Conservation (phyloP, 2,888 invertebrate genomes). For the Acheta domesticus region DNA sequence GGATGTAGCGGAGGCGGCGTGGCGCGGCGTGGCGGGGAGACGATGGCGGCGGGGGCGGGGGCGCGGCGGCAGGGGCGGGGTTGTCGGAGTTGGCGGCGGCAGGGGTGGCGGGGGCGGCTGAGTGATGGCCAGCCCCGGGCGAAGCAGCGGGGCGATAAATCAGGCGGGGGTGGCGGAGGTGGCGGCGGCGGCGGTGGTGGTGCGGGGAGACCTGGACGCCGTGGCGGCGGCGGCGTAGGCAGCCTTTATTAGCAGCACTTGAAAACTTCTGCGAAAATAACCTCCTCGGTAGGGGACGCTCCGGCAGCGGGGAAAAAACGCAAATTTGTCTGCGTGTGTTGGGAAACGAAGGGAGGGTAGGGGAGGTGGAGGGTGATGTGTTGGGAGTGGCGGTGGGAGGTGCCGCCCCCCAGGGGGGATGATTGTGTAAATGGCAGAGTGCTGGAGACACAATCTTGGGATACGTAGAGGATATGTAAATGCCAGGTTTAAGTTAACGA, state of each 20-base stretch:
- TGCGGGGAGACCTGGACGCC: neutral
- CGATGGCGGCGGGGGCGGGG: neutral
- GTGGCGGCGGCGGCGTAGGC: neutral
- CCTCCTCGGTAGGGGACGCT: neutral
- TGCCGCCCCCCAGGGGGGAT: no score
- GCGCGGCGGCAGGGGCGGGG: neutral
- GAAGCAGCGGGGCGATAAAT: conserved; percentile 33
- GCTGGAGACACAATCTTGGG: no score
- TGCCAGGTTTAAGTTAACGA: no score
- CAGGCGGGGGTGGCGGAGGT: conserved; percentile 25
- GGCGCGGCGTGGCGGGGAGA: neutral
- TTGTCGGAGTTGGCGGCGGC: neutral
- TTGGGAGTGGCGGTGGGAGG: neutral
- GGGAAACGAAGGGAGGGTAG: neutral
- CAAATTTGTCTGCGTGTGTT: neutral
- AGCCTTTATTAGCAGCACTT: conserved; percentile 22
- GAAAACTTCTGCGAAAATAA: neutral
- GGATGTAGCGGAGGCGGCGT: conserved; percentile 23
- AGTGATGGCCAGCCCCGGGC: conserved; percentile 31
- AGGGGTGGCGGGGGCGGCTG: conserved; percentile 24
- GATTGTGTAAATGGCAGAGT: no score
- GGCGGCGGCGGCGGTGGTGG: neutral
- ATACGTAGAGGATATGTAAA: no score
- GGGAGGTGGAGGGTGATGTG: conserved; percentile 12
- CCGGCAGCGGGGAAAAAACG: neutral